Conservation (phyloP, 2,113 vertebrate species). For the Synchiropus splendidus region DNA sequence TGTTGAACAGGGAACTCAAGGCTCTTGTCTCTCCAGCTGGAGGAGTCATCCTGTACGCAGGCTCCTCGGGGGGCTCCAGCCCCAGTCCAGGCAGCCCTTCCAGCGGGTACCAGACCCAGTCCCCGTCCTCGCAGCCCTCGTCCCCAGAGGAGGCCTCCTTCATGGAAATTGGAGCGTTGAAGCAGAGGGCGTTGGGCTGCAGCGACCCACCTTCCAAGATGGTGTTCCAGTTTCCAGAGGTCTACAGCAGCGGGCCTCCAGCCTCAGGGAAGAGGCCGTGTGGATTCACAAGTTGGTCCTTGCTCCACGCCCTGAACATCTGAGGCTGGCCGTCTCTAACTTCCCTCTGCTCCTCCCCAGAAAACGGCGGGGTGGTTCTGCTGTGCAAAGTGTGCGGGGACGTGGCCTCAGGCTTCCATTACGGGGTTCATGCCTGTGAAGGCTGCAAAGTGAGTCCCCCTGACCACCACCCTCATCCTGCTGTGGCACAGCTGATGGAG, state of each 20-base stretch:
- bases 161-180: constrained; percentile 64
- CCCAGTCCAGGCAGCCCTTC: constrained; percentile 71
- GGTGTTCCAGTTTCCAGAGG: constrained; percentile 72
- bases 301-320: background rate
- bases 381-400: constrained; percentile 77
- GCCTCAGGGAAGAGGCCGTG: constrained; percentile 57
- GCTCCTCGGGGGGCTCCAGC: constrained; percentile 61
- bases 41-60: constrained; percentile 68
- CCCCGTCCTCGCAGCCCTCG: constrained; percentile 69
- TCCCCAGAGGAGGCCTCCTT: constrained; percentile 71
- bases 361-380: constrained; percentile 72
- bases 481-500: background rate
- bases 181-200: constrained; percentile 34
- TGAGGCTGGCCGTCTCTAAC: background rate
- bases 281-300: constrained; percentile 36
- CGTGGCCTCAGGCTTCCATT: constrained; percentile 75
- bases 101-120: constrained; percentile 73
- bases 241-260: constrained; percentile 42
- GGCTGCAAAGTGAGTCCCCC: constrained; percentile 69
- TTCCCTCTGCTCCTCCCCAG: constrained; percentile 34
- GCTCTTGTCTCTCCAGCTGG: constrained; percentile 43
- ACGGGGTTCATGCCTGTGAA: constrained; percentile 75
- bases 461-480: background rate
- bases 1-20: too few species aligned
- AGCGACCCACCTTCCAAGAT: constrained; percentile 55